Evolutionary conservation across 1,140 invertebrate genomes (phyloP).

Genomic region (Stratiolaelaps scimitus): DNA sequence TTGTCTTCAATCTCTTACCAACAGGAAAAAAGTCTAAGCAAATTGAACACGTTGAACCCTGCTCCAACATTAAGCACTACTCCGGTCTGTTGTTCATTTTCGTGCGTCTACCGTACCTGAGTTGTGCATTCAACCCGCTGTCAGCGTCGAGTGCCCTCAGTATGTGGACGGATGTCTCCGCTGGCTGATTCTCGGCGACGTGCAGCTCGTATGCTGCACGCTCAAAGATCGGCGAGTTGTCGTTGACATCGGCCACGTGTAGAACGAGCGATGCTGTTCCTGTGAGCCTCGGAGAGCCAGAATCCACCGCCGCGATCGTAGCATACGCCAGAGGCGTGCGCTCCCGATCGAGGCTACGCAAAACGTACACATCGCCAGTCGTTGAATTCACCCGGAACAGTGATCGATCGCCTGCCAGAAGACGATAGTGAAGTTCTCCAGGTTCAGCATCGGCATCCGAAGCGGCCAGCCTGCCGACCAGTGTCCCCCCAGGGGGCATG

Average conservation of each 20-base stretch:
- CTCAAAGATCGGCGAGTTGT: conserved; percentile 63
- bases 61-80: too few relatives aligned
- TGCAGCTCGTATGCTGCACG: conserved; percentile 50
- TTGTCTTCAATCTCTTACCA: too few relatives aligned
- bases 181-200: conserved; percentile 56
- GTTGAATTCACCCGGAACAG: conserved; percentile 67
- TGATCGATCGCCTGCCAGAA: conserved; percentile 78
- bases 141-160: conserved; percentile 34
- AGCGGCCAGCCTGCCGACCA: conserved; percentile 60
- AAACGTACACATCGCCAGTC: conserved; percentile 68
- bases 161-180: conserved; percentile 31
- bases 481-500: conserved; percentile 37
- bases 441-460: conserved; percentile 79
- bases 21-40: too few relatives aligned
- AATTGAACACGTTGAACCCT: too few relatives aligned
- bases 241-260: conserved; percentile 76
- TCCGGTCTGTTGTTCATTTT: too few relatives aligned
- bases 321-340: conserved; percentile 59
- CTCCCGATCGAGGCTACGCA: conserved; percentile 69
- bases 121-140: conserved; percentile 32
- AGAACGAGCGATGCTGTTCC: conserved; percentile 73
- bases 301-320: conserved; percentile 78
- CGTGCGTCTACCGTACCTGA: conserved; percentile 27
- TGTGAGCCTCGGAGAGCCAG: conserved; percentile 71
- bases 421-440: conserved; percentile 72